phyloP scores from a whole-genome alignment of 2,797 vertebrate species.

The Neoniphon sammara region DNA sequence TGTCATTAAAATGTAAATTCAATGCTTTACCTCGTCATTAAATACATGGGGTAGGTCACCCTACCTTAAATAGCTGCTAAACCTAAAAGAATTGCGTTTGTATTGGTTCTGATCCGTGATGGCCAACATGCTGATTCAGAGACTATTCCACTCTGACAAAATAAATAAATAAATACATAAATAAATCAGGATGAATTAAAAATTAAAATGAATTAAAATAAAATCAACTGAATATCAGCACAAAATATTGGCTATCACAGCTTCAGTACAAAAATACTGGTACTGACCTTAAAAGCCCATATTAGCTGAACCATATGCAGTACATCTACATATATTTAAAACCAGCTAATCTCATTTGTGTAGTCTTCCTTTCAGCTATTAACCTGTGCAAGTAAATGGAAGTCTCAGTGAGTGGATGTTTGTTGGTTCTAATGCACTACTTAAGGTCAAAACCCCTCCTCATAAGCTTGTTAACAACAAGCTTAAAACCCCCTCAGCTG shows the following conservation, averaged over 20 bases:
- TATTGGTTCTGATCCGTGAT: too few relatives aligned
- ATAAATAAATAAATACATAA: too few relatives aligned
- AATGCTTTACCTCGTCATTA: too few relatives aligned
- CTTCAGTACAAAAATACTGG: too few relatives aligned
- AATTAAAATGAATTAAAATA: too few relatives aligned
- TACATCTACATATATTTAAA: constrained; percentile 1
- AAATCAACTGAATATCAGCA: constrained; percentile 6
- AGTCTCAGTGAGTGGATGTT: constrained; percentile 48
- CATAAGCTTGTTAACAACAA: constrained; percentile 73
- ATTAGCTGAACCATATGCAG: constrained; percentile 5
- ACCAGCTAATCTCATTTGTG: constrained; percentile 27
- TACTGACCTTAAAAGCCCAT: not conserved
- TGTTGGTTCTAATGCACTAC: constrained; percentile 58
- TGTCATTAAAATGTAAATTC: too few relatives aligned
- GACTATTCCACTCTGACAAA: too few relatives aligned
- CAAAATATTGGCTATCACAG: not conserved
- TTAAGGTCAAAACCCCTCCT: constrained; percentile 65
- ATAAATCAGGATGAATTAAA: too few relatives aligned
- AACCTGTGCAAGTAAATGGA: constrained; percentile 40
- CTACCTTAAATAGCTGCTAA: too few relatives aligned
- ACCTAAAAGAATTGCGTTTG: too few relatives aligned
- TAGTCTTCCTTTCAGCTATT: constrained; percentile 25
- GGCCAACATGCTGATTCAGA: too few relatives aligned
- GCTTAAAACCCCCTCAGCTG: constrained; percentile 71
- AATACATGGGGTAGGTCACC: too few relatives aligned